Conservation (phyloP, 2,888 invertebrate species). For the Dicyrtoma fusca region DNA sequence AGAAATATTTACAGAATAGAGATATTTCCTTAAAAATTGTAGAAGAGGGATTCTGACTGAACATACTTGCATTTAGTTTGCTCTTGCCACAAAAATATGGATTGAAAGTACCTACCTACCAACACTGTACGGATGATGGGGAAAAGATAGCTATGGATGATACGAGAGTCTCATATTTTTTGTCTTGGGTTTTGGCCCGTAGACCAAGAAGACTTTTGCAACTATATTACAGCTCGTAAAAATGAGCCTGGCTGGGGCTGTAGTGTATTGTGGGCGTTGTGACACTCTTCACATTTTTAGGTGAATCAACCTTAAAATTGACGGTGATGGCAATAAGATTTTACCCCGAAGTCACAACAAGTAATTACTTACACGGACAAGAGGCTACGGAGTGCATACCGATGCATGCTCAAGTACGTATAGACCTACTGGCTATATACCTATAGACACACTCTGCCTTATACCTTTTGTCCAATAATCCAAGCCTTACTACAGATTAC, state of each 20-base stretch:
- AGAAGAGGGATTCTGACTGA: too few relatives aligned
- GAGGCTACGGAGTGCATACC: background rate
- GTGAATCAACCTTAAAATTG: slow-evolving; percentile 34
- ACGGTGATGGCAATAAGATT: slow-evolving; percentile 21
- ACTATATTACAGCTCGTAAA: slow-evolving; percentile 20
- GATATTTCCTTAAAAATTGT: too few relatives aligned
- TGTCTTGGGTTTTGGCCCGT: background rate
- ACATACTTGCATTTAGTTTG: too few relatives aligned
- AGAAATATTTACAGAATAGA: too few relatives aligned
- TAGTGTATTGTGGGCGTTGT: slow-evolving; percentile 23
- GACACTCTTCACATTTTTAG: slow-evolving; percentile 33
- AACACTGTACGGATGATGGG: too few relatives aligned
- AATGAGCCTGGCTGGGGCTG: slow-evolving; percentile 15
- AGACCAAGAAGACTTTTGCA: slow-evolving; percentile 16
- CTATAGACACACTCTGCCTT: background rate
- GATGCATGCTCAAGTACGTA: background rate
- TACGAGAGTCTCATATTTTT: background rate
- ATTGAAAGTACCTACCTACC: too few relatives aligned
- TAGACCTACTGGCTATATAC: background rate
- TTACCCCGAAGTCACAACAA: slow-evolving; percentile 31
- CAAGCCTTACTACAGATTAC: background rate
- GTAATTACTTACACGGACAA: slow-evolving; percentile 23
- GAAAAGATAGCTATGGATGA: too few relatives aligned
- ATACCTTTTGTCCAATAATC: too few relatives aligned
- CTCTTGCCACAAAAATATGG: too few relatives aligned